A percentile compares a stretch with the other conserved stretches of the same genome.
These are phyloP conservation scores for Argyra leucocephala DNA, from an alignment of 2,888 invertebrate species.

Conservation along the genomic window DNA sequence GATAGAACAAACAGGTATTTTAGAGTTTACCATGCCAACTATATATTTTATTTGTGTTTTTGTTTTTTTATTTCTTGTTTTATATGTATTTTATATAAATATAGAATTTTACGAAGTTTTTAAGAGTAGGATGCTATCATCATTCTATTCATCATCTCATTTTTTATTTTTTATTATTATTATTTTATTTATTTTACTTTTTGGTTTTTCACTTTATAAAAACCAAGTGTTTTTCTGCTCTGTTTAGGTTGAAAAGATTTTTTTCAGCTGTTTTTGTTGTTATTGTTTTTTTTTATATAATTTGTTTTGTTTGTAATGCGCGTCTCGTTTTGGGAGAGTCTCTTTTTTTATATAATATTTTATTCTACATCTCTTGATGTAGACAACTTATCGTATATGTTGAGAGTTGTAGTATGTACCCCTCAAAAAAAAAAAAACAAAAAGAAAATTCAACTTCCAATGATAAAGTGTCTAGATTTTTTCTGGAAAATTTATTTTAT, in stretches of 20 bases:
- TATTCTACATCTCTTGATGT: too few relatives aligned
- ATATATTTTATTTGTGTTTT: too few relatives aligned
- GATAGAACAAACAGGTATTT: too few relatives aligned
- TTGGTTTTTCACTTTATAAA: not conserved
- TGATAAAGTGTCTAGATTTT: constrained; percentile 4
- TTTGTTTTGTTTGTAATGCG: not conserved
- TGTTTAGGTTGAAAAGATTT: not conserved
- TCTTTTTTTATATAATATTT: not conserved
- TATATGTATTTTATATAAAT: too few relatives aligned
- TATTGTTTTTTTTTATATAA: too few relatives aligned
- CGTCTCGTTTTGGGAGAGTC: not conserved
- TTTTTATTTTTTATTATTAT: not conserved
- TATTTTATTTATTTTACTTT: not conserved
- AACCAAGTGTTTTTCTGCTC: not conserved
- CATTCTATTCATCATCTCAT: not conserved
- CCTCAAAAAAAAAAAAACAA: too few relatives aligned
- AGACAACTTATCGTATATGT: too few relatives aligned
- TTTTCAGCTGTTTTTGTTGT: too few relatives aligned
- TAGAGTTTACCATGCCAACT: too few relatives aligned
- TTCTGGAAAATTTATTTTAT: constrained; percentile 6
- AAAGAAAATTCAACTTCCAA: too few relatives aligned
- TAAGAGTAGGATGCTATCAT: not conserved
- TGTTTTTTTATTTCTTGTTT: too few relatives aligned
- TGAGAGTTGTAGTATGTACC: too few relatives aligned
- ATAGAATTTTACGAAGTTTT: not conserved